Percentiles rank a stretch among this genome's conserved stretches.
phyloP scores from a whole-genome alignment of 2,888 invertebrate species.

The Patella pellucida region DNA sequence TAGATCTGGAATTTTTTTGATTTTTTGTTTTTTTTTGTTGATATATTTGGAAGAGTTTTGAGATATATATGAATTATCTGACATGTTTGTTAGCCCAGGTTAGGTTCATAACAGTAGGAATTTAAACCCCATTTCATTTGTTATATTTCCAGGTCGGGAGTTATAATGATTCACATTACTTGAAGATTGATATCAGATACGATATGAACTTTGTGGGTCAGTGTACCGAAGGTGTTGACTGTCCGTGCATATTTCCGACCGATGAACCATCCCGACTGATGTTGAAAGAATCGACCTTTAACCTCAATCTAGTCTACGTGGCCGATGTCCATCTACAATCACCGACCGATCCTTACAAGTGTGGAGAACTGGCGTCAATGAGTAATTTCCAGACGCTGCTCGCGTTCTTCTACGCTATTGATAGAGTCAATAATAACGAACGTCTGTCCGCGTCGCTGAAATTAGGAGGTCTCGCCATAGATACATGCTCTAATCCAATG shows the following conservation, averaged over 20 bases:
- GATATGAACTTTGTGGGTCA: constrained; percentile 46
- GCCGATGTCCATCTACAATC: constrained; percentile 69
- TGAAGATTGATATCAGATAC: constrained; percentile 60
- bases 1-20: too few species aligned
- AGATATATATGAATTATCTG: too few species aligned
- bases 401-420: constrained; percentile 71
- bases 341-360: constrained; percentile 60
- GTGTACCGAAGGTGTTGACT: constrained; percentile 42
- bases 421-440: constrained; percentile 65
- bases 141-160: constrained; percentile 58
- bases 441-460: constrained; percentile 49
- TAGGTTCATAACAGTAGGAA: too few species aligned
- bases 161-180: constrained; percentile 64
- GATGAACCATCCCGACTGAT: constrained; percentile 59
- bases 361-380: constrained; percentile 66
- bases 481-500: constrained; percentile 65
- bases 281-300: constrained; percentile 47
- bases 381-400: constrained; percentile 68
- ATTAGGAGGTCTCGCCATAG: constrained; percentile 68
- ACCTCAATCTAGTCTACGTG: constrained; percentile 69
- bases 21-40: too few species aligned
- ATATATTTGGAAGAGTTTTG: too few species aligned
- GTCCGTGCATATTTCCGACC: constrained; percentile 50
- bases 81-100: too few species aligned
- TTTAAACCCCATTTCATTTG: neutral